These are phyloP conservation scores for Hypsopygia costalis DNA, from an alignment of 2,888 invertebrate species.

Conservation along the genomic window DNA sequence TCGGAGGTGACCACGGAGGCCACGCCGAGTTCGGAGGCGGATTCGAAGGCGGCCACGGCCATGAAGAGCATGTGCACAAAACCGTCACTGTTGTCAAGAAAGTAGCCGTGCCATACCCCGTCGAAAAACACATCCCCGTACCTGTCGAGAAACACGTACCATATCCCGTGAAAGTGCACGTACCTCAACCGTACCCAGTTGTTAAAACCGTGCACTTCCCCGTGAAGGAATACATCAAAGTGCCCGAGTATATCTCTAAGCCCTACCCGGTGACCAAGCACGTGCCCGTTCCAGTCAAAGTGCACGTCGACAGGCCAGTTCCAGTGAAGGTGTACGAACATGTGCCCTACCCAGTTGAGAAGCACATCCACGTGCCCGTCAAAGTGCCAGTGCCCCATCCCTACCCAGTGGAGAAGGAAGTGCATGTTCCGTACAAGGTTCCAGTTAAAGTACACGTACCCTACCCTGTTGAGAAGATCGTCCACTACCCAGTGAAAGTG, in stretches of 20 bases:
- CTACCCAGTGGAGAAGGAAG: slow-evolving; percentile 86
- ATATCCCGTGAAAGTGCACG: slow-evolving; percentile 84
- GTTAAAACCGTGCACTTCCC: slow-evolving; percentile 84
- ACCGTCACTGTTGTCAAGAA: slow-evolving; percentile 86
- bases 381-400: slow-evolving; percentile 87
- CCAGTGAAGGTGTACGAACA: slow-evolving; percentile 82
- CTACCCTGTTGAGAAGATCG: slow-evolving; percentile 86
- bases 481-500: slow-evolving; percentile 86
- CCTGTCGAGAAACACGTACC: slow-evolving; percentile 85
- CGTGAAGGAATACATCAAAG: slow-evolving; percentile 83
- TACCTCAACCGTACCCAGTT: slow-evolving; percentile 86
- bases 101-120: slow-evolving; percentile 86
- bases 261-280: slow-evolving; percentile 85
- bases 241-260: slow-evolving; percentile 83
- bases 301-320: slow-evolving; percentile 84
- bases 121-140: slow-evolving; percentile 84
- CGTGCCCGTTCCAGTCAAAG: slow-evolving; percentile 83
- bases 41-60: slow-evolving; percentile 35
- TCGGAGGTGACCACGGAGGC: slow-evolving; percentile 25
- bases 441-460: slow-evolving; percentile 87
- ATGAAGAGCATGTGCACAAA: slow-evolving; percentile 78
- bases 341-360: slow-evolving; percentile 87
- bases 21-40: slow-evolving; percentile 31
- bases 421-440: slow-evolving; percentile 83
- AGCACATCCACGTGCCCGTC: slow-evolving; percentile 83